Conservation (phyloP, 2,797 vertebrate genomes). For the Danio kyathit region DNA sequence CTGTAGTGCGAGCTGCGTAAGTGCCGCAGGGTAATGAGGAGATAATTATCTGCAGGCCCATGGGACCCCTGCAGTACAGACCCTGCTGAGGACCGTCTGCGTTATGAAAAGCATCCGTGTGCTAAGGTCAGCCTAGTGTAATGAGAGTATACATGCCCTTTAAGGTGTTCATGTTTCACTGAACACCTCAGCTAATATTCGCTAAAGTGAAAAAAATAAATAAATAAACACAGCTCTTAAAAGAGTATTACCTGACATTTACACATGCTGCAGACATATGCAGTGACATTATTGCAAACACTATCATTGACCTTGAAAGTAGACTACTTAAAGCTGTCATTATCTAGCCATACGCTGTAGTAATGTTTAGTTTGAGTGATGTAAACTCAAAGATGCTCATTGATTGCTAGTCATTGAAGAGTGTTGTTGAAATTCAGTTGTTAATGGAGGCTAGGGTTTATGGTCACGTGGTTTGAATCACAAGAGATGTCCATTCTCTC, state of each 20-base stretch:
- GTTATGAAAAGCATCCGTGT: conserved; percentile 13
- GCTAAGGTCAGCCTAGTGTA: conserved; percentile 32
- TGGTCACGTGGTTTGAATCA: too few species aligned
- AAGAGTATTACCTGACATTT: conserved; percentile 21
- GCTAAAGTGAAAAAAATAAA: neutral
- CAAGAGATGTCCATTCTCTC: too few species aligned
- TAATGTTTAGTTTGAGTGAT: neutral
- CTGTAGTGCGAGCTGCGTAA: conserved; percentile 2
- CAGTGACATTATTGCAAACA: neutral
- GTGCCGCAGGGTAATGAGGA: conserved; percentile 35
- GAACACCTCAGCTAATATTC: conserved; percentile 7
- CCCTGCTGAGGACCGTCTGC: conserved; percentile 17
- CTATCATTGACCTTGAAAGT: conserved; percentile 2
- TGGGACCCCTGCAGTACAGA: conserved; percentile 33
- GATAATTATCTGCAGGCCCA: conserved; percentile 29
- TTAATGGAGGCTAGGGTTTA: neutral
- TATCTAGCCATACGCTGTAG: neutral
- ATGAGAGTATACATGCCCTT: conserved; percentile 36
- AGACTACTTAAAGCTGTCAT: neutral
- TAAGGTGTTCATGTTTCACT: conserved; percentile 19
- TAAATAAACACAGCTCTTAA: neutral
- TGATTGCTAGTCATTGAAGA: too few species aligned
- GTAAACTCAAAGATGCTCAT: neutral
- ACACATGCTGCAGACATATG: neutral
- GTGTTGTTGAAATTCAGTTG: neutral